These are phyloP conservation scores for Acleris emargana DNA, from an alignment of 2,888 invertebrate genomes.

Conservation along the genomic window DNA sequence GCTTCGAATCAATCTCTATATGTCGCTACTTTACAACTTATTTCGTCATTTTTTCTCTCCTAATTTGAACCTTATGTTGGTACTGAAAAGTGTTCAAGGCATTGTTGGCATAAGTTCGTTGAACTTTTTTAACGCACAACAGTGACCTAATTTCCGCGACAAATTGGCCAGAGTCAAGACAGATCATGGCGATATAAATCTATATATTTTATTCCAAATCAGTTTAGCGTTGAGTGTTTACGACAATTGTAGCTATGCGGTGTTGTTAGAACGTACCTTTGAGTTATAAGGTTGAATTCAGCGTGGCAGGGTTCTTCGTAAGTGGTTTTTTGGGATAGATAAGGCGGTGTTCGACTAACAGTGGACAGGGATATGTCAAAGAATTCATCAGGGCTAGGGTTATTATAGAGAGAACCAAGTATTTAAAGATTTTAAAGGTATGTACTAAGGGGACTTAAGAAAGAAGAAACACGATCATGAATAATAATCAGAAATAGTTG, in stretches of 20 bases:
- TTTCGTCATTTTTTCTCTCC: no score
- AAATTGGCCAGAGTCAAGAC: constrained; percentile 18
- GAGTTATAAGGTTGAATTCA: constrained; percentile 5
- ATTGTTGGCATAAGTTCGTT: constrained; percentile 6
- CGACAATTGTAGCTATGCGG: constrained; percentile 6
- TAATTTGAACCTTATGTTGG: no score
- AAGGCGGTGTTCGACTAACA: constrained; percentile 37
- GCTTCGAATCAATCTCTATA: background rate
- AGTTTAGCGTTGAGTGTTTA: constrained; percentile 20
- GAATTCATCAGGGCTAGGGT: constrained; percentile 43
- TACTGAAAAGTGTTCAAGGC: background rate
- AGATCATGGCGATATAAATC: background rate
- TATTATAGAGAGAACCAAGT: constrained; percentile 41
- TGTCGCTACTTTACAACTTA: background rate
- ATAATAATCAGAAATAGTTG: no score
- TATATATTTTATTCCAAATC: constrained; percentile 36
- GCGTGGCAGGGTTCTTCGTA: background rate
- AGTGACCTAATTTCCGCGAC: constrained; percentile 25
- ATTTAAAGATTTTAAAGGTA: background rate
- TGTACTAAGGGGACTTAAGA: no score
- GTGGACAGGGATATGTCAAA: constrained; percentile 44
- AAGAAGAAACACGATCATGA: no score
- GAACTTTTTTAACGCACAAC: constrained; percentile 7
- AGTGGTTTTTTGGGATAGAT: constrained; percentile 15
- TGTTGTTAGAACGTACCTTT: background rate